Evolutionary conservation across 2,888 invertebrate genomes (phyloP), one percentile per base, ranked within the genome.

Genomic region (Clitarchus hookeri): DNA sequence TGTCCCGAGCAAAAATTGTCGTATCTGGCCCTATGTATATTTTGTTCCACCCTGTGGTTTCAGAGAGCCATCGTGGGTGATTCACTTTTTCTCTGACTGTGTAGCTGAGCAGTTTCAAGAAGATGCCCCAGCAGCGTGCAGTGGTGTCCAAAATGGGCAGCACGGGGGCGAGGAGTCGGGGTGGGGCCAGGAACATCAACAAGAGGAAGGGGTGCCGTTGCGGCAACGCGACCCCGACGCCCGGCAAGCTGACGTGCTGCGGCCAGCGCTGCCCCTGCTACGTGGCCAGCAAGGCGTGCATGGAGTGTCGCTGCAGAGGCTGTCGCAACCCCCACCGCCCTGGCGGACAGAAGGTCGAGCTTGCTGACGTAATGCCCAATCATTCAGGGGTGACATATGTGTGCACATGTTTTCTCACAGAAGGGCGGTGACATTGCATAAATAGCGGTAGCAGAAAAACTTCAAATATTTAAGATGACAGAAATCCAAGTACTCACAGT

Each of bases 211-310:
- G 97, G 23, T 98, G 98, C 91, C 94, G 98, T 87, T 98, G 98
- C 92, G 98, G 98, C 6, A 97, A 97, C 91, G 97, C 97, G 0
- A 97, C 98, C 0, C 95, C 96, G 0, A 96, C 96, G 26, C 97
- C 98, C 0, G 97, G 97, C 8, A 97, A 97, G 91, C 92, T 98
- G 82, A 98, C 98, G 0, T 98, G 98, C 90, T 97, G 98, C 90
- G 98, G 98, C 0, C 98, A 98, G 91, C 93, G 98, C 88, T 98
- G 98, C 92, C 97, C 98, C 0, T 98, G 98, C 91, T 98, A 98
- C 91, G 97, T 97, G 8, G 96, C 96, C 88, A 96, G 96, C 88
- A 96, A 97, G 91, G 96, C 97, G 0, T 98, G 98, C 90, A 93
- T 96, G 11, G 97, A 96, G 89, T 98, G 98, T 92, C 96, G 96